phyloP scores from a whole-genome alignment of 2,888 invertebrate species.

The Ecliptopera silaceata region DNA sequence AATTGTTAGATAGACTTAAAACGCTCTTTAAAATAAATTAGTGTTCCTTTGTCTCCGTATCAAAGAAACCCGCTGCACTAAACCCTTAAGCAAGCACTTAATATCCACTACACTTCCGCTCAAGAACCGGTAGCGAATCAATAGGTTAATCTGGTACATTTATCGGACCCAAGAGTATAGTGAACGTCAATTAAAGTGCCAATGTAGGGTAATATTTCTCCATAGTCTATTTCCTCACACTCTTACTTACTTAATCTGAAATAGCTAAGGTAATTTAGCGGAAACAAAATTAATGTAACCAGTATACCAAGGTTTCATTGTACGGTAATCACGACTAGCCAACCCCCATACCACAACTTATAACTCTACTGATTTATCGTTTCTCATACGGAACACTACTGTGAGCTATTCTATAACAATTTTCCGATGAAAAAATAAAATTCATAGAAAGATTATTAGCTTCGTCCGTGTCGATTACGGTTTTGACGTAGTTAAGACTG shows the following conservation, averaged over 20 bases:
- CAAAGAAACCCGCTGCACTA: conserved; percentile 8
- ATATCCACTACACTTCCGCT: conserved; percentile 25
- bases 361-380: no score
- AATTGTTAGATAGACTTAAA: no score
- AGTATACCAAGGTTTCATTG: no score
- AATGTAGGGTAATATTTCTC: conserved; percentile 33
- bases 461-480: no score
- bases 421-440: no score
- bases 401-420: no score
- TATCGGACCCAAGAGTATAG: conserved; percentile 44
- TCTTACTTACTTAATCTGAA: conserved; percentile 7
- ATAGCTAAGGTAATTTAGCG: not conserved
- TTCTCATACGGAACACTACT: no score
- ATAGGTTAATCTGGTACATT: conserved; percentile 46
- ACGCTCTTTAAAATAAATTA: not conserved
- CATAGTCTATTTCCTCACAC: conserved; percentile 19
- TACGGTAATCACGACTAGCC: no score
- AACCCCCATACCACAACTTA: no score
- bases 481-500: no score
- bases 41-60: not conserved
- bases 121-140: conserved; percentile 33
- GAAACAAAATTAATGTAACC: not conserved
- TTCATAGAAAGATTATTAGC: no score
- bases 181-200: conserved; percentile 42
- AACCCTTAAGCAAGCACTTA: conserved; percentile 27